Percentiles rank a stretch among this genome's conserved stretches.
These are phyloP conservation scores for Lordiphosa fenestrarum DNA, from an alignment of 2,888 invertebrate genomes.

Conservation along the genomic window DNA sequence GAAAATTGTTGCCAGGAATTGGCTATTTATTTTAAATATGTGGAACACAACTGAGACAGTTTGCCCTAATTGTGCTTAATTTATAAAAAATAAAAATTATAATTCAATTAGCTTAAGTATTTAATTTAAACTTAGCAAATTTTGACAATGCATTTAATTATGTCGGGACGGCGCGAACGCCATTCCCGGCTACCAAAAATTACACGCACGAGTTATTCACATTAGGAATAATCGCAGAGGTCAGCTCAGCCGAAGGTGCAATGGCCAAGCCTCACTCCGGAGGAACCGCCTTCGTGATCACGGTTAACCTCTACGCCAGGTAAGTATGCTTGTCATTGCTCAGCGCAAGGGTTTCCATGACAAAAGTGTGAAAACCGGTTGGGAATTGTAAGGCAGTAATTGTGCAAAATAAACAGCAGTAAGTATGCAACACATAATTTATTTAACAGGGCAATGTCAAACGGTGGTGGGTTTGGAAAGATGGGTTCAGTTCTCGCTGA, in stretches of 20 bases:
- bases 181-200: slow-evolving; percentile 86
- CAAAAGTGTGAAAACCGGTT: slow-evolving; percentile 13
- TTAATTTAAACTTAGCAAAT: too few relatives aligned
- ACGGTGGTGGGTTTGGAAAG: too few relatives aligned
- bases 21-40: too few relatives aligned
- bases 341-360: not conserved
- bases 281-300: slow-evolving; percentile 72
- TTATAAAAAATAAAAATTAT: too few relatives aligned
- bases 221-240: slow-evolving; percentile 88
- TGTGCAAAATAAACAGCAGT: too few relatives aligned
- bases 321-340: slow-evolving; percentile 71
- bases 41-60: too few relatives aligned
- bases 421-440: not conserved
- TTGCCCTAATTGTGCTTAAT: too few relatives aligned
- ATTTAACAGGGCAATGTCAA: slow-evolving; percentile 3
- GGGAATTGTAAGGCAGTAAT: slow-evolving; percentile 12
- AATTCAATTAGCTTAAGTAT: too few relatives aligned
- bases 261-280: slow-evolving; percentile 80
- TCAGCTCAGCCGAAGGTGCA: slow-evolving; percentile 88
- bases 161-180: slow-evolving; percentile 84
- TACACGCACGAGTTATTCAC: slow-evolving; percentile 87
- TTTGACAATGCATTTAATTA: slow-evolving; percentile 27
- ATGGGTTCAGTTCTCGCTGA: too few relatives aligned
- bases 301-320: slow-evolving; percentile 79
- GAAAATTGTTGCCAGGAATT: too few relatives aligned